Base-by-base conservation (phyloP, 2,888 invertebrate species). In the Eupithecia subfuscata region DNA sequence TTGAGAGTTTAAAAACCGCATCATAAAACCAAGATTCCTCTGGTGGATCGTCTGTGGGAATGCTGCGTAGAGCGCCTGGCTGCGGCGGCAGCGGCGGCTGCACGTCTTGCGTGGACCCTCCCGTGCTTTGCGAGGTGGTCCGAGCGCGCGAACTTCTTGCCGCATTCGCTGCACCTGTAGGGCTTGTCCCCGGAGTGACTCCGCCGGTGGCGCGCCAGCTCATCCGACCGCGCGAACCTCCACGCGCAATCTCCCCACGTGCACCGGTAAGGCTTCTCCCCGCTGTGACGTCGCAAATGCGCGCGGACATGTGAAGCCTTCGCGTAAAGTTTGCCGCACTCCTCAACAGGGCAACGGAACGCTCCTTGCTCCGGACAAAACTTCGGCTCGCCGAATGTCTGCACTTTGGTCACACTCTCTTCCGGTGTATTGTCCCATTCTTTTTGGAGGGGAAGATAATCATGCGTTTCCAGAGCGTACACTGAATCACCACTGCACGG, bases 131-230 rank as follows among this genome's bases (percentile, higher is more conserved):
- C 96, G 75, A 99, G 95, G 90, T 99, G 99, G 90, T 99, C 99
- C 43, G 98, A 98, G 40, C 99, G 96, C 0, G 98, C 98, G 91
- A 99, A 99, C 79, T 97, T 96, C 91, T 99, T 99, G 70, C 97
- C 96, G 90, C 99, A 99, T 84, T 98, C 96, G 75, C 96, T 95
- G 90, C 99, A 99, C 76, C 97, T 96, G 91, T 99, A 99, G 0
- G 99, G 99, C 90, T 99, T 99, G 79, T 98, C 96, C 0, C 99
- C 99, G 0, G 98, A 98, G 91, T 99, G 99, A n/a, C 98, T 98
- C 80, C 99, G 96, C 73, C 97, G 96, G 89, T 99, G 99, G 30
- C 99, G 96, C 3, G 98, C 98, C 80, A 99, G 92, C 91, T 99
- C 99, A 89, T 99, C 99, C 0, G 99, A 99, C 75, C 99, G 96